Base-by-base conservation (phyloP, 2,888 invertebrate genomes). In the Lacanobia oleracea region DNA sequence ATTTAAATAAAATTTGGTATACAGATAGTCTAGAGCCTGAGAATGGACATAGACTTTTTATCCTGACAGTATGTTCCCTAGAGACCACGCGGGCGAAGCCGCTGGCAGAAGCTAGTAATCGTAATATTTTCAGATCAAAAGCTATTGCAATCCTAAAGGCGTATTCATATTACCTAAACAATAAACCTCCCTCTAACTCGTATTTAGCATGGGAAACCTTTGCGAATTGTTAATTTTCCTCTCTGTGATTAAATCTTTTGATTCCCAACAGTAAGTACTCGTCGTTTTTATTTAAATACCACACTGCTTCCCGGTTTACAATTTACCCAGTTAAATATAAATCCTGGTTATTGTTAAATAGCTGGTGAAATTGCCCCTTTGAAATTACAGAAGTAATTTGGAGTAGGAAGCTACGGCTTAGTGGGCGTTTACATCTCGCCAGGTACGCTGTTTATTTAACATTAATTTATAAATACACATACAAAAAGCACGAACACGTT, bases 301-400 rank as follows among this genome's bases (percentile, higher is more conserved):
- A 48, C 23, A 33, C 27, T 40, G 59, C 48, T 65, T 23, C 54
- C 51, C 9, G 7, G 56, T 72, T 61, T 61, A 53, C 53, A 33
- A 56, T n/a, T 71, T 60, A 60, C 48, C 63, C 21, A n/a, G 53
- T 63, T 72, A 50, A 60, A 59, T 14, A 72, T 7, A 50, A 66
- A 62, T 54, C 43, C 67, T 53, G 48, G 45, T 37, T 80, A 79
- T 70, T 72, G 73, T 66, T 66, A 48, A 68, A 73, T 56, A 73
- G 50, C 63, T 64, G 61, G 68, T 69, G 45, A 67, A 82, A 82
- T 78, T 74, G 45, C 69, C 53, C 18, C 60, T 65, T 80, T 69
- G 50, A 65, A 61, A 69, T 74, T 65, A 82, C 60, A 60, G 60
- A 73, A 56, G 60, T 63, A 78, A 75, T 75, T 81, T 66, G 66